A percentile compares a stretch with the other conserved stretches of the same genome.
Conservation (phyloP, 2,797 vertebrate genomes). For the Sternotherus odoratus region DNA sequence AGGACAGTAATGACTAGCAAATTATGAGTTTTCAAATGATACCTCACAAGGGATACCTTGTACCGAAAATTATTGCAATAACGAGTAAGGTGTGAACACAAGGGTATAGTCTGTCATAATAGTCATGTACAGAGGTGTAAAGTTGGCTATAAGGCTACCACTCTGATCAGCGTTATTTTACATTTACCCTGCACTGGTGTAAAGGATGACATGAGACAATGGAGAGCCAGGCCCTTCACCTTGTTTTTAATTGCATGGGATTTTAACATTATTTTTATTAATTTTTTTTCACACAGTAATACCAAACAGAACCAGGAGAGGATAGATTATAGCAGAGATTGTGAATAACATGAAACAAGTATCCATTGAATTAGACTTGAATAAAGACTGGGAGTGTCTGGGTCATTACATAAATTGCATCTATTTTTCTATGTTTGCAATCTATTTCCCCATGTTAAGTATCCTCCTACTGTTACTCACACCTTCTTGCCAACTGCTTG, state of each 20-base stretch:
- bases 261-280: background rate
- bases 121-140: background rate
- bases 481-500: too few relatives aligned
- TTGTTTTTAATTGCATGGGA: background rate
- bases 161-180: conserved; percentile 5
- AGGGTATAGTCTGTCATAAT: background rate
- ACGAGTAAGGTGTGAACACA: background rate
- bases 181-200: conserved; percentile 7
- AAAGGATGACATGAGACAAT: background rate
- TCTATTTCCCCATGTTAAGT: too few relatives aligned
- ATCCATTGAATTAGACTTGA: too few relatives aligned
- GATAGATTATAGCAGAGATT: background rate
- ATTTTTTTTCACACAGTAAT: background rate
- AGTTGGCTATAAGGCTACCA: background rate
- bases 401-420: too few relatives aligned
- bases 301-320: background rate
- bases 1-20: background rate
- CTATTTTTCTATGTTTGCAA: too few relatives aligned
- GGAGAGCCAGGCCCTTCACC: background rate
- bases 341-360: background rate
- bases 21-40: background rate
- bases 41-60: background rate
- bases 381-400: too few relatives aligned
- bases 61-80: background rate
- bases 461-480: too few relatives aligned